Conservation (phyloP, 2,113 vertebrate genomes). For the Spermophilus dauricus region DNA sequence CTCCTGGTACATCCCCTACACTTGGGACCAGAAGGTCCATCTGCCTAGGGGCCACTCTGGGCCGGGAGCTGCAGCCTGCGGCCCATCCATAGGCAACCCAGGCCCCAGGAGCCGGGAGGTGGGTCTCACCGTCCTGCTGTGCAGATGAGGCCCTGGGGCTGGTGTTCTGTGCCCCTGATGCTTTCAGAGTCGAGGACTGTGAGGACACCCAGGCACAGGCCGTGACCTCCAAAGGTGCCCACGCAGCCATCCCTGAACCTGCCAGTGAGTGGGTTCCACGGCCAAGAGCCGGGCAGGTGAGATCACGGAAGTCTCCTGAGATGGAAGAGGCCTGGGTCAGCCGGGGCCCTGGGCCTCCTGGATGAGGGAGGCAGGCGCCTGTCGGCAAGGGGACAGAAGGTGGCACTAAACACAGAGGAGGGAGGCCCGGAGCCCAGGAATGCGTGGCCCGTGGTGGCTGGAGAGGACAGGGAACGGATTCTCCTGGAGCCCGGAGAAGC, state of each 20-base stretch:
- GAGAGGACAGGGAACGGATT: not conserved
- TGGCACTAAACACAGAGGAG: accelerated
- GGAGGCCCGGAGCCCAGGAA: not conserved
- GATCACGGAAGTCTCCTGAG: not conserved
- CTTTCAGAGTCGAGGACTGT: not conserved
- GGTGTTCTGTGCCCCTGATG: not conserved
- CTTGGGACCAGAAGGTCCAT: not conserved
- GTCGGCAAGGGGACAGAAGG: not conserved
- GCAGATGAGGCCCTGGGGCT: not conserved
- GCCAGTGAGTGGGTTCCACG: not conserved
- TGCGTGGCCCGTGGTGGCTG: not conserved
- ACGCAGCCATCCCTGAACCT: accelerated
- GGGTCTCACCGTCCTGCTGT: not conserved
- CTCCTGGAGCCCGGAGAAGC: not conserved
- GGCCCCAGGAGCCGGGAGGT: not conserved
- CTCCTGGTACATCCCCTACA: not conserved
- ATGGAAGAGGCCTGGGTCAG: too few species aligned
- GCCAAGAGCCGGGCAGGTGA: not conserved
- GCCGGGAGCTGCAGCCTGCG: not conserved
- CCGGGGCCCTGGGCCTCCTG: not conserved
- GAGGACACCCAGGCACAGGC: not conserved
- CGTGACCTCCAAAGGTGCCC: not conserved
- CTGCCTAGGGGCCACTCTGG: not conserved
- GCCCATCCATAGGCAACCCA: not conserved
- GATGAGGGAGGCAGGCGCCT: not conserved